Base-by-base conservation (phyloP, 2,888 invertebrate genomes). In the Notocelia uddmanniana region DNA sequence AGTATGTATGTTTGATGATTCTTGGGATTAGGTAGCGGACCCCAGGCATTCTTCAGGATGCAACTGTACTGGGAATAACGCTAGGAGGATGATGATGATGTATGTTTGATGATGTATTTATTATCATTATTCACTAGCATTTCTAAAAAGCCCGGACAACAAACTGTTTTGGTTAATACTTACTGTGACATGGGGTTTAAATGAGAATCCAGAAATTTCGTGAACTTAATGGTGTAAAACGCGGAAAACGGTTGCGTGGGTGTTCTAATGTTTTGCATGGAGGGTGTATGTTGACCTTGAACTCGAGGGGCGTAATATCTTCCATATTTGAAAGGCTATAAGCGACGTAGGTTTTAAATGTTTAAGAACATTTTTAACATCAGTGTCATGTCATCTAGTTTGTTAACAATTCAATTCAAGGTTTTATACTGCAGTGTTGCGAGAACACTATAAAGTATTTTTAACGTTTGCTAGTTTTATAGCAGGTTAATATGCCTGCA, bases 221-320 rank as follows among this genome's bases (percentile, higher is more conserved):
- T 41, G 13, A 59, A 15, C 41, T 26, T 62, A 62, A 48, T 23
- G 18, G 26, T 26, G 26, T 23, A 15, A 45, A 18, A 45, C 45
- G n/a, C 60, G 41, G 10, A 18, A n/a, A 60, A 62, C 18, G 9
- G 23, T 18, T 62, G 60, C 48, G 60, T 62, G 45, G 48, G 48
- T 31, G n/a, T 18, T 23, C 26, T 23, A 48, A 60, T 60, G 60
- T 60, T n/a, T 45, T 48, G 26, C 60, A 62, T 13, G 21, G 26
- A 60, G 52, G 50, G 63, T 63, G 63, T 63, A 9, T 34, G 63
- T 63, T 21, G 31, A 52, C 63, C 63, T 63, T 63, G 63, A 13
- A 63, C 63, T 50, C 50, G 34, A 52, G 52, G 63, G 19, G 48
- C 1, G 37, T 21, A 3, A 9, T 5, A 15, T 1, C 9, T 19